These are phyloP conservation scores for Oceanodroma leucorhoa DNA, from an alignment of 2,797 vertebrate genomes.

Conservation along the genomic window DNA sequence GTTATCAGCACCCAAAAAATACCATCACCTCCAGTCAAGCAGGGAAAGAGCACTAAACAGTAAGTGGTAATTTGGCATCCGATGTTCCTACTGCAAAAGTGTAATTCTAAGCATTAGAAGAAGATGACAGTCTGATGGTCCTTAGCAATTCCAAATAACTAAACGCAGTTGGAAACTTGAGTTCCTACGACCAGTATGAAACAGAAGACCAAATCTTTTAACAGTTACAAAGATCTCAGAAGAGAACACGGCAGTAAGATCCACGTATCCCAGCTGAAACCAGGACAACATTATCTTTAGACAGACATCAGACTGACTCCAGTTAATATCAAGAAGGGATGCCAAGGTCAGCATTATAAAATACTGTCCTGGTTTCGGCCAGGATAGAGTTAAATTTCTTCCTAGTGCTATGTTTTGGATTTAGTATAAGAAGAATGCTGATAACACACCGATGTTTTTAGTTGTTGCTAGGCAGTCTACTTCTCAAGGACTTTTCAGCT, in stretches of 20 bases:
- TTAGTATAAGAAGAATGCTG: no score
- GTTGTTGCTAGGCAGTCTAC: no score
- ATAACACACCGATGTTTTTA: no score
- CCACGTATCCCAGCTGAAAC: neutral
- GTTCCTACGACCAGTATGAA: neutral
- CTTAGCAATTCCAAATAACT: neutral
- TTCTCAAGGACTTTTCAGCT: no score
- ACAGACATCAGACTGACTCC: neutral
- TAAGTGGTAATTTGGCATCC: neutral
- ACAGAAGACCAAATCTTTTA: neutral
- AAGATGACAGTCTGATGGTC: neutral
- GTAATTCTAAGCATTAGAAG: neutral
- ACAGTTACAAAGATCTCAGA: neutral
- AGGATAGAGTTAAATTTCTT: no score
- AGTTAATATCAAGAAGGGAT: neutral
- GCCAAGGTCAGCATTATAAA: neutral
- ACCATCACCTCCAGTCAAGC: neutral
- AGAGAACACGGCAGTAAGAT: neutral
- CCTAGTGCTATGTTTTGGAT: no score
- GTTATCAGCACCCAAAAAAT: neutral
- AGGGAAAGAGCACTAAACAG: neutral
- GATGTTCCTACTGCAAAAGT: neutral
- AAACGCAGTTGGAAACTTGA: neutral
- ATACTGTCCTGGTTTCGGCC: neutral
- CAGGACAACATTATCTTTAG: rapidly evolving